Base-by-base conservation (phyloP, 2,888 invertebrate genomes). In the Sclerodermus sp. region DNA sequence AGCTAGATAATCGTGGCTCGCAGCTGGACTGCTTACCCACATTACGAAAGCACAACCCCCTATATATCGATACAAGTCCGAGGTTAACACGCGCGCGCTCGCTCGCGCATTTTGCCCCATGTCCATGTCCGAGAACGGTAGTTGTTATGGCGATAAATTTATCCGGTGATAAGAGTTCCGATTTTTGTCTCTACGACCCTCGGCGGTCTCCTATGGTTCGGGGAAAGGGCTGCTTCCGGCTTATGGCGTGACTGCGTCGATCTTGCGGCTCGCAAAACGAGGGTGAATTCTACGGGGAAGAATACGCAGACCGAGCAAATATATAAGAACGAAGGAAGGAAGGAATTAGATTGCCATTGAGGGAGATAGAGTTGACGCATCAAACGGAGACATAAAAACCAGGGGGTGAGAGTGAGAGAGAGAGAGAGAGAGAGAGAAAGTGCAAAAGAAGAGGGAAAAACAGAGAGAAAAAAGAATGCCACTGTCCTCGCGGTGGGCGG, bases 181-280 rank as follows among this genome's bases (percentile, higher is more conserved):
- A 71, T 73, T 72, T 73, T 70, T 71, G 69, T 68, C 66, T 73
- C 71, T 71, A 69, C 65, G 61, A 64, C 57, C 55, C 68, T 59
- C 63, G 57, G 30, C 53, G 66, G 65, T 53, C 60, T 47, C 49
- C 51, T 52, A 57, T 49, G 59, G 59, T 56, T 51, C 42, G 53
- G 31, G 42, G 54, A 56, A 53, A 52, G 59, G 55, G 47, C 47
- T 47, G 42, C 58, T 64, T 66, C 63, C 66, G 61, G 59, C 54
- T 57, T 58, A 56, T 66, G 57, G 63, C 64, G 63, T 66, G 63
- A 64, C 66, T 56, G 55, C 54, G 55, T 59, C 55, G 51, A 52
- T 51, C 51, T 17, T 42, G 15, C 42, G 13, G 23, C 23, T 23
- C n/a, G 23, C 23, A 23, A 8, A 12, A 12, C 36, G 31, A 36